Evolutionary conservation across 2,888 invertebrate species (phyloP).

Genomic region (Cataglyphis altisquamis): DNA sequence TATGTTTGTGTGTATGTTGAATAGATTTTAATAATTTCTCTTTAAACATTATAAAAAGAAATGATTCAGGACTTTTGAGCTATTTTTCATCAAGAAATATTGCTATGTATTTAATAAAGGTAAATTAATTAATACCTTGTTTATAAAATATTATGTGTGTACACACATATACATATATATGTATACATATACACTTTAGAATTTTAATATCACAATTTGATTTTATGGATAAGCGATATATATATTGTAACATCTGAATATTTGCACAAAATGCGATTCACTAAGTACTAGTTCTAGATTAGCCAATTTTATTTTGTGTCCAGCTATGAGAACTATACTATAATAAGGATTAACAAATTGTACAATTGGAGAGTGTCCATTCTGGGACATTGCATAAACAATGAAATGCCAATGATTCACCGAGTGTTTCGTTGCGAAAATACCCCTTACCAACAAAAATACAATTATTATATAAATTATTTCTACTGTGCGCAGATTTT

Average conservation of each 20-base stretch:
- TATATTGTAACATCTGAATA: slow-evolving; percentile 53
- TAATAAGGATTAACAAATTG: slow-evolving; percentile 71
- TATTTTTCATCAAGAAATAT: too few species aligned
- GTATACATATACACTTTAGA: neutral
- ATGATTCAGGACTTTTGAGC: too few species aligned
- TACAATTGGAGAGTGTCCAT: slow-evolving; percentile 76
- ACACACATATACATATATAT: neutral
- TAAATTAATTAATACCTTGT: neutral
- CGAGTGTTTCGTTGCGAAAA: slow-evolving; percentile 77
- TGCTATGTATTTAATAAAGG: too few species aligned
- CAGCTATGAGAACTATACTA: slow-evolving; percentile 67
- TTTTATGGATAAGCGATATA: slow-evolving; percentile 3
- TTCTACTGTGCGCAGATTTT: slow-evolving; percentile 51
- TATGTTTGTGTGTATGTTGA: too few species aligned
- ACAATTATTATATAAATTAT: slow-evolving; percentile 40
- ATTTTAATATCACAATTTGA: neutral
- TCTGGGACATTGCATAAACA: slow-evolving; percentile 77
- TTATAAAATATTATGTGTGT: neutral
- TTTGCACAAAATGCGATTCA: slow-evolving; percentile 59
- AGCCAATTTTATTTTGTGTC: slow-evolving; percentile 64
- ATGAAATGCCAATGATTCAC: slow-evolving; percentile 74
- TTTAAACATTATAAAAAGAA: too few species aligned
- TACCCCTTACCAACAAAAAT: slow-evolving; percentile 68
- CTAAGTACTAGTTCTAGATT: slow-evolving; percentile 58
- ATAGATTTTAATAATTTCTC: too few species aligned